Base-by-base conservation (phyloP, 2,888 invertebrate species). In the Synergus gifuensis region DNA sequence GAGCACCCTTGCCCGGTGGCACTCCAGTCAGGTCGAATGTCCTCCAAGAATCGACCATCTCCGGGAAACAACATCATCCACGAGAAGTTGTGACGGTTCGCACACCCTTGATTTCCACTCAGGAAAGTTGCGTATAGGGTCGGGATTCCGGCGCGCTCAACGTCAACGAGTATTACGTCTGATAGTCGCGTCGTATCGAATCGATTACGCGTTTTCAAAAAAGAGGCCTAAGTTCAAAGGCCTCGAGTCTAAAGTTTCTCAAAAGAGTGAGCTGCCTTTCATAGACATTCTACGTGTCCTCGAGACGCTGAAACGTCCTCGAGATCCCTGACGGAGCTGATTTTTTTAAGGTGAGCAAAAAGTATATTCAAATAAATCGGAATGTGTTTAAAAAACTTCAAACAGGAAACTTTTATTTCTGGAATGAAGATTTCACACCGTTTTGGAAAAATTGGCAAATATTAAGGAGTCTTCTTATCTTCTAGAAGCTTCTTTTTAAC, bases 121-220 rank as follows among this genome's bases (percentile, higher is more conserved):
- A 92, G 81, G 92, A 92, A 79, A 92, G 92, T 69, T 92, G 92
- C 85, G 92, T 92, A 92, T 92, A 92, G 92, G 92, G 90, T 81
- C 87, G 90, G 89, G 91, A 92, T 69, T 84, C 87, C 87, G 92
- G 91, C 91, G 91, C 92, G 88, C 91, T 91, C 85, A 90, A 91
- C 88, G 87, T 92, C 88, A 91, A 92, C 88, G 92, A 92, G 85
- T 92, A 92, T 86, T 92, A 92, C 89, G 92, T 92, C 87, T 92
- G 90, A 92, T 87, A 85, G 86, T 83, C 83, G 88, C 84, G 84
- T 79, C 85, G 86, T 88, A 86, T 87, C 89, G 88, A 87, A 81
- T 81, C 78, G 58, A 78, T 76, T 44, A 11, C 63, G 60, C 63
- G 42, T 76, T 62, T 76, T 16, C 18, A 60, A 76, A 49, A 60